Conservation (phyloP, 2,888 invertebrate genomes). For the Harmothoe impar region DNA sequence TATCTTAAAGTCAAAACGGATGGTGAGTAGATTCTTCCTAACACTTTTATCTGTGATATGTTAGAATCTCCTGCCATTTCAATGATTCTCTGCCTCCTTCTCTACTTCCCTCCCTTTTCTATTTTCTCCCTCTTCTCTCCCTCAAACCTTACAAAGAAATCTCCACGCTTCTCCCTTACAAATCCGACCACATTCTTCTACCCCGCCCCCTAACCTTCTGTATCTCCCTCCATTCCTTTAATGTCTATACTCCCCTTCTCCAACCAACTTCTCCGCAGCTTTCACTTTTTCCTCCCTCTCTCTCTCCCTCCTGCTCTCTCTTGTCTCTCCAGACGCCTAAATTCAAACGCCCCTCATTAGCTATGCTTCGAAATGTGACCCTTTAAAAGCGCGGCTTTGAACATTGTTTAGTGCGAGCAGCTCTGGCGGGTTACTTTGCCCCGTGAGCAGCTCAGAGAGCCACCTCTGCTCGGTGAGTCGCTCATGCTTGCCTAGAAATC, state of each 20-base stretch:
- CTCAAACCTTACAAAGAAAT: constrained; percentile 32
- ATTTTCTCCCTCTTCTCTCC: constrained; percentile 16
- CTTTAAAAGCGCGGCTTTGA: constrained; percentile 53
- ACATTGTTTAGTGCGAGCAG: constrained; percentile 45
- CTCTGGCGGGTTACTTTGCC: neutral
- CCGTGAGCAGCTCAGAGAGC: neutral
- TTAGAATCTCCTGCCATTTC: neutral
- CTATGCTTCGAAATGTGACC: constrained; percentile 45
- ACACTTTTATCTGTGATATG: constrained; percentile 31
- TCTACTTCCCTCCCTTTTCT: constrained; percentile 1
- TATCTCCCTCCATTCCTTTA: constrained; percentile 16
- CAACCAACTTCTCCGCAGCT: neutral
- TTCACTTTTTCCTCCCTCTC: neutral
- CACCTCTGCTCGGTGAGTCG: neutral
- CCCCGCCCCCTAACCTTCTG: no score
- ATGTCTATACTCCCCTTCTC: neutral
- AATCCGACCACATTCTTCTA: neutral
- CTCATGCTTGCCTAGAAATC: constrained; percentile 33
- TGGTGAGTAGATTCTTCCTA: constrained; percentile 54
- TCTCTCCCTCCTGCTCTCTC: constrained; percentile 29
- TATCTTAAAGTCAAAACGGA: constrained; percentile 29
- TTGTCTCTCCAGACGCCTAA: constrained; percentile 22
- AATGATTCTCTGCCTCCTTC: constrained; percentile 66
- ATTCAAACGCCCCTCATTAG: constrained; percentile 26
- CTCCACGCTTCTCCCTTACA: neutral